Evolutionary conservation across 2,888 invertebrate species (phyloP), one percentile per base, ranked within the genome.

Genomic region (Diaprepes abbreviatus): DNA sequence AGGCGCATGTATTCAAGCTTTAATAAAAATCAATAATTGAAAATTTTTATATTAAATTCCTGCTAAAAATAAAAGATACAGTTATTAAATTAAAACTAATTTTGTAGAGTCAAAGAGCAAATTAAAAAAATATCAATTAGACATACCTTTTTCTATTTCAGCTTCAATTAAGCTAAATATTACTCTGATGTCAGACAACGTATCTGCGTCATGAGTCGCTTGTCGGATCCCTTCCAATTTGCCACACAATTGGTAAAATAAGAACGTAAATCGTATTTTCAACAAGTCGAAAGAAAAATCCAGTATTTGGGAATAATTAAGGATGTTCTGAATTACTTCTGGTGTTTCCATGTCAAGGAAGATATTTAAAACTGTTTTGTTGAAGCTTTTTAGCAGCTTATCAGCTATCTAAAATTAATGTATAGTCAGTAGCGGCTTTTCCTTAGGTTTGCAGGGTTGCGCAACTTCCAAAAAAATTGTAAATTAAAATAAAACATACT

Each of bases 141-240:
- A n/a, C n/a, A 14, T 36, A 65, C 64, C 64, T 43, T 65, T 65
- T 45, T 65, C 57, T 12, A 65, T 55, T 43, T 65, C 64, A 4
- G 33, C 54, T 14, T 24, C 10, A 3, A 65, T 55, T 7, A 65
- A 10, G 6, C 31, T 17, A 35, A 55, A 55, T 7, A 55, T 48
- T 7, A 35, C 5, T n/a, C 31, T 60, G 5, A 36, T 33, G 14
- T 64, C 43, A n/a, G 48, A 12, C n/a, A 50, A 28, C 1, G 48
- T 50, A 3, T 50, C 48, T 28, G 21, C 28, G 9, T 50, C 48
- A 16, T 28, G 28, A 1, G 48, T 50, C 7, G 48, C 14, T 16
- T 28, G 28, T 50, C 12, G 14, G 0, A 28, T 14, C 7, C 12
- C 28, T 21, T 50, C 28, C 28, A 50, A 16, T 9, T 64, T 55